These are phyloP conservation scores for Varanus komodoensis DNA, from an alignment of 2,113 vertebrate genomes.

Conservation along the genomic window DNA sequence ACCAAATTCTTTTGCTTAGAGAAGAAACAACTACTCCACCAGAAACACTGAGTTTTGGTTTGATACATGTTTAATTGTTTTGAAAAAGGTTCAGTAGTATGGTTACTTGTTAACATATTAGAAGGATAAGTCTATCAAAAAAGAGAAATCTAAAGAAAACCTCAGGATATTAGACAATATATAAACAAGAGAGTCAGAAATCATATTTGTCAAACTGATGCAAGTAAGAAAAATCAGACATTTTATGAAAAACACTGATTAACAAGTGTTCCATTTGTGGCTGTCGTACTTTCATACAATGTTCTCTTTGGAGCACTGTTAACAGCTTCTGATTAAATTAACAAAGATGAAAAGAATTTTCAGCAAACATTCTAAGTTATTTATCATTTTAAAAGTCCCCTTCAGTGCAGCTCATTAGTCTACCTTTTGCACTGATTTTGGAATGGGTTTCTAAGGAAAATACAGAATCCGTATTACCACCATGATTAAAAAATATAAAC, in stretches of 20 bases:
- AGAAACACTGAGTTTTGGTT: background rate
- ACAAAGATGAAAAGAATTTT: background rate
- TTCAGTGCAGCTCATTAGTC: background rate
- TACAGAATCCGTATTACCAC: background rate
- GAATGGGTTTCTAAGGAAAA: background rate
- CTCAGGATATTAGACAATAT: background rate
- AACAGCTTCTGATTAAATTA: background rate
- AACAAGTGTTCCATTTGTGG: background rate
- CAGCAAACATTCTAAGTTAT: background rate
- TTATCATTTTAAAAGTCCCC: background rate
- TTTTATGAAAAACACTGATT: background rate
- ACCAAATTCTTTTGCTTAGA: background rate
- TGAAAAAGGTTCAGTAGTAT: background rate
- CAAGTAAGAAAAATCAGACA: background rate
- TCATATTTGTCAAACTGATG: conserved; percentile 7
- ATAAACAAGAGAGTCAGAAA: background rate
- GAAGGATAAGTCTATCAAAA: background rate
- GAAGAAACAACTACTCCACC: background rate
- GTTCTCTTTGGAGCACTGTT: background rate
- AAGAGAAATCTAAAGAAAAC: background rate
- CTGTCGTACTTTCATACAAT: background rate
- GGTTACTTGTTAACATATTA: background rate
- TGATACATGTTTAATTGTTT: background rate
- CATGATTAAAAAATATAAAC: conserved; percentile 7
- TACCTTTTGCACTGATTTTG: background rate